Conservation (phyloP, 2,888 invertebrate species). For the Allacma fusca region DNA sequence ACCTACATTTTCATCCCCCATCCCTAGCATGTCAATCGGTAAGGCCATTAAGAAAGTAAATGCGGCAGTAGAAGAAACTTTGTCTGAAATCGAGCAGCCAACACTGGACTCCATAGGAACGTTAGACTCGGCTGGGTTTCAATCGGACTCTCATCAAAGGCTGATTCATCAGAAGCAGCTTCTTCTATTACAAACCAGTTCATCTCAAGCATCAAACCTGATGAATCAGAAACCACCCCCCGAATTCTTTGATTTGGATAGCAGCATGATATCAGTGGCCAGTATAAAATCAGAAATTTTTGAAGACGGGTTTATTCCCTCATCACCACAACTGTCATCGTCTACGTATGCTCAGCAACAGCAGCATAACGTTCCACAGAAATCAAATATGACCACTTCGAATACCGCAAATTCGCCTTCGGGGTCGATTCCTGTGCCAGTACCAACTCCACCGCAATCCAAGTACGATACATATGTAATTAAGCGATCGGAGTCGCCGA, state of each 20-base stretch:
- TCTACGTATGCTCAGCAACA: not conserved
- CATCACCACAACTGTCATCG: slow-evolving; percentile 15
- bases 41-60: slow-evolving; percentile 21
- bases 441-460: slow-evolving; percentile 25
- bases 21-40: slow-evolving; percentile 57
- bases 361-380: not conserved
- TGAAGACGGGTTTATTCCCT: slow-evolving; percentile 31
- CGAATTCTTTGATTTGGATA: slow-evolving; percentile 56
- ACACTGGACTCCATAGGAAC: slow-evolving; percentile 30
- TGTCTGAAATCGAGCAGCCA: slow-evolving; percentile 35
- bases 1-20: slow-evolving; percentile 55
- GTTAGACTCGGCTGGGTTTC: slow-evolving; percentile 8
- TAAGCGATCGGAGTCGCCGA: slow-evolving; percentile 65
- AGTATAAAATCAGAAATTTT: slow-evolving; percentile 60
- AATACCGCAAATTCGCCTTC: not conserved
- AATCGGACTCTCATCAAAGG: not conserved
- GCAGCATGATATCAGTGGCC: slow-evolving; percentile 60
- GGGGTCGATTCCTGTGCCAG: not conserved
- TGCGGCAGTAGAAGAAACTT: slow-evolving; percentile 27
- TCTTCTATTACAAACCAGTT: slow-evolving; percentile 17
- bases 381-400: not conserved
- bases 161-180: slow-evolving; percentile 22
- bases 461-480: slow-evolving; percentile 38
- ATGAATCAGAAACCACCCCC: slow-evolving; percentile 56
- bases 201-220: slow-evolving; percentile 45